Percentiles rank a stretch among this genome's conserved stretches.
Conservation (phyloP, 2,797 vertebrate genomes). For the Anguilla pacifica region DNA sequence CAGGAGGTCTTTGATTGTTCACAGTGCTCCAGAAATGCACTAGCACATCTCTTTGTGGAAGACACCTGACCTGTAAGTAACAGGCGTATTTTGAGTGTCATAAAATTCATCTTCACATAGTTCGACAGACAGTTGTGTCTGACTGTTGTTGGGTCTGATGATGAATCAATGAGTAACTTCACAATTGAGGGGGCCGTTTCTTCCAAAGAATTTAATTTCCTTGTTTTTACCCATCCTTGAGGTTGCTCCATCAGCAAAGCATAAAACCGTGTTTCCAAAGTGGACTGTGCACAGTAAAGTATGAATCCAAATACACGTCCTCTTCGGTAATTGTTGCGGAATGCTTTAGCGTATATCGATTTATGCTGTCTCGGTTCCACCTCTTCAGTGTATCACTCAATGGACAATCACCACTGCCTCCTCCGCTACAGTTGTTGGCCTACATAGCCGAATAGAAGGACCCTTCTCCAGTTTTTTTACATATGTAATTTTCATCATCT, state of each 20-base stretch:
- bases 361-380: background rate
- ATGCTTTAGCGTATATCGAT: background rate
- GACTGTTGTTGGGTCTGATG: background rate
- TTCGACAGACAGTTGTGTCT: background rate
- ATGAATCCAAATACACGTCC: background rate
- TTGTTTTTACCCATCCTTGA: background rate
- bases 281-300: background rate
- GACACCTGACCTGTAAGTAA: background rate
- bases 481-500: background rate
- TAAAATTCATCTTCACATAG: background rate
- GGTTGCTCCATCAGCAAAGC: background rate
- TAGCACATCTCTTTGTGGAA: background rate
- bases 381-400: background rate
- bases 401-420: background rate
- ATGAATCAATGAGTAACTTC: background rate
- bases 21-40: background rate
- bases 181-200: background rate
- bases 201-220: background rate
- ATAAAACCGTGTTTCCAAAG: background rate
- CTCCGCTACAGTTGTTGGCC: background rate
- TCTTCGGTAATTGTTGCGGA: background rate
- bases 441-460: background rate
- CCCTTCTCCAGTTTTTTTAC: background rate
- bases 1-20: background rate
- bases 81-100: background rate